These are phyloP conservation scores for Strigops habroptila DNA, from an alignment of 2,113 vertebrate genomes.

Conservation along the genomic window DNA sequence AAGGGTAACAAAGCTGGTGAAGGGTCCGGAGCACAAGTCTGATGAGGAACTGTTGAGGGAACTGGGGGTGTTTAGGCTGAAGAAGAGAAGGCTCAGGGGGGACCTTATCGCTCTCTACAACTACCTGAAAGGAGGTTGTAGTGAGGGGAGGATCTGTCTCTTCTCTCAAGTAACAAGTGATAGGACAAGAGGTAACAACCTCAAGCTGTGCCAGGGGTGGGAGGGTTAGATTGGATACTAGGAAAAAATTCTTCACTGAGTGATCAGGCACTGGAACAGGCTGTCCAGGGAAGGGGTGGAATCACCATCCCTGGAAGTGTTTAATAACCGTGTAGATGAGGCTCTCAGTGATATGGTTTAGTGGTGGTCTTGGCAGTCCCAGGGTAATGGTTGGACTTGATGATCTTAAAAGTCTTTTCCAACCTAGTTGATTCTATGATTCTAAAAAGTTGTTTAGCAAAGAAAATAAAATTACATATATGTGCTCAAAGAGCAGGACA, in stretches of 20 bases:
- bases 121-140: background rate
- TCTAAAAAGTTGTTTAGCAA: background rate
- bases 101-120: background rate
- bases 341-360: background rate
- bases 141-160: background rate
- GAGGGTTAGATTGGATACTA: background rate
- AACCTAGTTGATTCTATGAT: background rate
- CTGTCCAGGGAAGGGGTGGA: background rate
- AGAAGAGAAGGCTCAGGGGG: background rate
- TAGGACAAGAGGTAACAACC: background rate
- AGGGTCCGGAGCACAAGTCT: background rate
- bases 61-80: background rate
- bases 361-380: background rate
- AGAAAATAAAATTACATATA: background rate
- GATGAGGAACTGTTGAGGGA: background rate
- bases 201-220: background rate
- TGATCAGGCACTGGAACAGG: background rate
- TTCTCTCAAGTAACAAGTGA: background rate
- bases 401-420: background rate
- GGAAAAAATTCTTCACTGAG: background rate
- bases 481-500: background rate
- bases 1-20: background rate
- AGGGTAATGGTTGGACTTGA: background rate
- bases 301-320: background rate
- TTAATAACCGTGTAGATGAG: background rate